Percentiles rank a stretch among this genome's conserved stretches.
These are phyloP conservation scores for Lepidochrysops patricia DNA, from an alignment of 2,888 invertebrate genomes.

Conservation along the genomic window DNA sequence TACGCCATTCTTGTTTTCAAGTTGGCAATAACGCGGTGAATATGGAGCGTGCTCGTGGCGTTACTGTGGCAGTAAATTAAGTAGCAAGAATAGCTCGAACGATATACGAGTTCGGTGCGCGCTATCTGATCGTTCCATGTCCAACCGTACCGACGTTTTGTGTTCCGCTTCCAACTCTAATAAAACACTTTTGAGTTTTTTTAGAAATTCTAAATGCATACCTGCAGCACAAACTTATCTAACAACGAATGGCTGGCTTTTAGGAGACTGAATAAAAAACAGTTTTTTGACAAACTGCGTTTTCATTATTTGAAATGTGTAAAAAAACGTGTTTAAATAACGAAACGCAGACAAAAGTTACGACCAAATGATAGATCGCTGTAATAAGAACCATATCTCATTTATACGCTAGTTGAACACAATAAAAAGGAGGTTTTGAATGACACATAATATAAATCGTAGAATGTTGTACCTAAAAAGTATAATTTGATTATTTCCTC, in stretches of 20 bases:
- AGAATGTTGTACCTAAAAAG: too few relatives aligned
- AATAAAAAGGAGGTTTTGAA: too few relatives aligned
- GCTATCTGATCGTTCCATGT: constrained; percentile 50
- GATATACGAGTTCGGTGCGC: constrained; percentile 43
- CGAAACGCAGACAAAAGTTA: too few relatives aligned
- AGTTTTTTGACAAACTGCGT: too few relatives aligned
- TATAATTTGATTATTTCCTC: neutral
- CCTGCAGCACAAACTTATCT: neutral
- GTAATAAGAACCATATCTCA: too few relatives aligned
- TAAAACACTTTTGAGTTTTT: constrained; percentile 5
- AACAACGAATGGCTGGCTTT: neutral
- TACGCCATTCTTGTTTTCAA: constrained; percentile 68
- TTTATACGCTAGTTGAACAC: too few relatives aligned
- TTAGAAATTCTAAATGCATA: neutral
- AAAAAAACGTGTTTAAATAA: too few relatives aligned
- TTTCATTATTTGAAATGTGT: too few relatives aligned
- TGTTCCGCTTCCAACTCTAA: constrained; percentile 20
- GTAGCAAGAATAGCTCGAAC: constrained; percentile 44
- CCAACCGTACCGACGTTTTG: constrained; percentile 25
- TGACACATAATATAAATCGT: too few relatives aligned
- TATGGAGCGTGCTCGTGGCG: constrained; percentile 69
- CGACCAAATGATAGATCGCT: too few relatives aligned
- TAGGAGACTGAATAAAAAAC: too few relatives aligned
- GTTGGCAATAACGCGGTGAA: constrained; percentile 69
- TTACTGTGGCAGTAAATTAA: constrained; percentile 65